phyloP scores from a whole-genome alignment of 1,140 invertebrate species.

The Drosophila dunni region DNA sequence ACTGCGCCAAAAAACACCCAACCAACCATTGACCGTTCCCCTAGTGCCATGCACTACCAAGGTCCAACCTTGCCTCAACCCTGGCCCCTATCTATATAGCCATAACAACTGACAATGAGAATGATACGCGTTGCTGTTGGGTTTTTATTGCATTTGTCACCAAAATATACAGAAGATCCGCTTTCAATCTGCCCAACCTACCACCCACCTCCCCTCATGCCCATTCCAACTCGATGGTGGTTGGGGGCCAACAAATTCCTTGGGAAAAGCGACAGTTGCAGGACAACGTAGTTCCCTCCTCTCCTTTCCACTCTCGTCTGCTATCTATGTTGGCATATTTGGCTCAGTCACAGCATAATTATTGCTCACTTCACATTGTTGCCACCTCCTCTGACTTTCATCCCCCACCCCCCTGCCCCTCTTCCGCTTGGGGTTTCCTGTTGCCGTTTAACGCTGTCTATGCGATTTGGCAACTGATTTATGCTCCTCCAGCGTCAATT shows the following conservation, averaged over 20 bases:
- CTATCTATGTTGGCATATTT: conserved; percentile 1
- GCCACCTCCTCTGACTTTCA: neutral
- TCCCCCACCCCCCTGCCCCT: no score
- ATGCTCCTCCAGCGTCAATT: conserved; percentile 14
- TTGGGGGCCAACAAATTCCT: neutral
- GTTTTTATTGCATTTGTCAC: conserved; percentile 77
- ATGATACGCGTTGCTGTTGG: conserved; percentile 56
- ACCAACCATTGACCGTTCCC: conserved; percentile 8
- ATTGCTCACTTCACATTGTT: conserved; percentile 33
- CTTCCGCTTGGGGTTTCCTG: neutral
- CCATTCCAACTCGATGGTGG: no score
- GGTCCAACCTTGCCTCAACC: neutral
- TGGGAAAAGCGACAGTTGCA: conserved; percentile 56
- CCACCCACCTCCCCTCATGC: no score
- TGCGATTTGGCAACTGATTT: conserved; percentile 12
- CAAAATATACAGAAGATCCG: conserved; percentile 29
- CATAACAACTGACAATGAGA: conserved; percentile 39
- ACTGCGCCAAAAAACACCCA: conserved; percentile 54
- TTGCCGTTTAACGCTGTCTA: conserved; percentile 6
- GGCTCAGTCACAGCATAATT: conserved; percentile 23
- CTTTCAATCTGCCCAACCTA: conserved; percentile 12
- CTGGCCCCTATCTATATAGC: neutral
- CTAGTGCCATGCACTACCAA: neutral
- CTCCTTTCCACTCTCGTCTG: neutral
- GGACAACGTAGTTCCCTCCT: conserved; percentile 1